Percentiles rank a stretch among this genome's conserved stretches.
Conservation (phyloP, 2,797 vertebrate species). For the Peromyscus eremicus region DNA sequence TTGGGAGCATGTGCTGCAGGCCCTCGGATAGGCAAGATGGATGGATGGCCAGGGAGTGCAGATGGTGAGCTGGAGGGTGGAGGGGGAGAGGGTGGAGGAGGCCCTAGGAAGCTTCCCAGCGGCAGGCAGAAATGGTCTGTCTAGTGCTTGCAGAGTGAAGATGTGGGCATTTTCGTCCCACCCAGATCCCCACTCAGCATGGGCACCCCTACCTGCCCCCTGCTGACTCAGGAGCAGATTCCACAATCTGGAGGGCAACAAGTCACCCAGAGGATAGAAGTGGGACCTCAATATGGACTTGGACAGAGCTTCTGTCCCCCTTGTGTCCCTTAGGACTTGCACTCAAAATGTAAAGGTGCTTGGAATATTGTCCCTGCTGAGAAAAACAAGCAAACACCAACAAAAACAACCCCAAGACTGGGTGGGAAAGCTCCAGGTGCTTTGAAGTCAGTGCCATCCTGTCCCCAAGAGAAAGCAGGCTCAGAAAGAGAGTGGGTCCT, state of each 20-base stretch:
- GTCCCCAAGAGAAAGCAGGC: background rate
- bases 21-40: background rate
- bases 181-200: background rate
- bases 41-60: constrained; percentile 47
- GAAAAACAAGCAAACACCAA: background rate
- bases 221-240: background rate
- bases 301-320: background rate
- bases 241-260: background rate
- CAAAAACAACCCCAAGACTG: background rate
- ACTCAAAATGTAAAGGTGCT: background rate
- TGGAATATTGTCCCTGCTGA: background rate
- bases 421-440: background rate
- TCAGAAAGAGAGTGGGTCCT: background rate
- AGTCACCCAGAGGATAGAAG: background rate
- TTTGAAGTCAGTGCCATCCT: background rate
- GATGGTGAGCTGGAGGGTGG: background rate
- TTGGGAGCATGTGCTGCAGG: background rate
- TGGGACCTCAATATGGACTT: background rate
- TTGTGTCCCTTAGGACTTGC: background rate
- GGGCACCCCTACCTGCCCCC: background rate
- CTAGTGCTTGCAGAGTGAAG: background rate
- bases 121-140: background rate
- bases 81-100: background rate
- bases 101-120: background rate
- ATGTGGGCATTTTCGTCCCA: rapidly evolving